phyloP scores from a whole-genome alignment of 2,888 invertebrate genomes.

The Agrilus cyanescens region DNA sequence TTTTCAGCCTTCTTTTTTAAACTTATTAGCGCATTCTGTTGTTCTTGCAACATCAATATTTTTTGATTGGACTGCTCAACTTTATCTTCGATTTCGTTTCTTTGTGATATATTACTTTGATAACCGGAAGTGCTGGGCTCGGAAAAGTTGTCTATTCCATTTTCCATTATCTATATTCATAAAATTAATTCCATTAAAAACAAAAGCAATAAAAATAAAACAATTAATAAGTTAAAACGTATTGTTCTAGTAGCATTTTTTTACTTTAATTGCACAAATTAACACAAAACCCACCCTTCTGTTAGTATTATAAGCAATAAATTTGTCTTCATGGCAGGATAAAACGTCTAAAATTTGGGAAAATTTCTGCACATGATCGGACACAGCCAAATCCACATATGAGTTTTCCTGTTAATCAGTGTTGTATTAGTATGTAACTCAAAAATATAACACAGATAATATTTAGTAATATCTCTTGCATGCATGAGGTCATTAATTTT shows the following conservation, averaged over 20 bases:
- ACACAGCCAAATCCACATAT: slow-evolving; percentile 16
- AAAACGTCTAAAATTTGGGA: slow-evolving; percentile 23
- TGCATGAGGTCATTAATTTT: too few relatives aligned
- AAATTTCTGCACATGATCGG: slow-evolving; percentile 29
- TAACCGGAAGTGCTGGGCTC: slow-evolving; percentile 17
- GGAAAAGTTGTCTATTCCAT: slow-evolving; percentile 21
- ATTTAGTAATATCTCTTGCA: too few relatives aligned
- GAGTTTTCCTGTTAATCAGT: slow-evolving; percentile 12
- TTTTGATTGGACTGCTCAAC: slow-evolving; percentile 25
- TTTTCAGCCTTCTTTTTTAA: slow-evolving; percentile 33
- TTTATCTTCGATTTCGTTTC: slow-evolving; percentile 25
- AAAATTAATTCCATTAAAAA: not conserved
- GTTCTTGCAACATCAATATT: slow-evolving; percentile 26
- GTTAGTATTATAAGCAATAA: slow-evolving; percentile 21
- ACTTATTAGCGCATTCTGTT: slow-evolving; percentile 25
- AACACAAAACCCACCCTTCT: slow-evolving; percentile 19
- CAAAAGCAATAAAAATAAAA: slow-evolving; percentile 2
- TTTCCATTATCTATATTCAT: slow-evolving; percentile 16
- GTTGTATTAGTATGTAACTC: slow-evolving; percentile 3
- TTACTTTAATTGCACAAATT: not conserved
- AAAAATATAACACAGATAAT: slow-evolving; percentile 11
- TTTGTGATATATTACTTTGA: slow-evolving; percentile 9
- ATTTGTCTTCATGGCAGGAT: slow-evolving; percentile 20
- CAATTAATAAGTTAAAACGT: not conserved
- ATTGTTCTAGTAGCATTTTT: not conserved